phyloP scores from a whole-genome alignment of 1,140 invertebrate species.

The Ceratitis capitata region DNA sequence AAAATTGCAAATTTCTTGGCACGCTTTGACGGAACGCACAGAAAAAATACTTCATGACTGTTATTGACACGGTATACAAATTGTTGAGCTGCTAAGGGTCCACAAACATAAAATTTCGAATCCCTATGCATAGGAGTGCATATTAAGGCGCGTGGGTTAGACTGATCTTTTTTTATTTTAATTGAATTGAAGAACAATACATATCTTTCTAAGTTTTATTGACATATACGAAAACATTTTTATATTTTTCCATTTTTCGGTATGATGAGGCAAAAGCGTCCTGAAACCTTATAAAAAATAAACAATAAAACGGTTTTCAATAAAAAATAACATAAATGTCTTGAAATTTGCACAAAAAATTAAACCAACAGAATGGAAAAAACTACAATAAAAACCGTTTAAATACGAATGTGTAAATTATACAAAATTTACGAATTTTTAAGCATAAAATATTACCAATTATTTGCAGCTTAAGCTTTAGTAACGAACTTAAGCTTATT shows the following conservation, averaged over 20 bases:
- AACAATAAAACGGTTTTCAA: background rate
- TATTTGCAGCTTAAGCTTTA: background rate
- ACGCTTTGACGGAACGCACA: background rate
- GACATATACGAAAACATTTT: too few relatives aligned
- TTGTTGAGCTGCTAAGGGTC: background rate
- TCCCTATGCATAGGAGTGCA: background rate
- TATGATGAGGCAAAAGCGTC: background rate
- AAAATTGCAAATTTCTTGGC: background rate
- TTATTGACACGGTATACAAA: background rate
- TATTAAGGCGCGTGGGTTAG: background rate
- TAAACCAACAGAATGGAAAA: background rate
- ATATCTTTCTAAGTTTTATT: too few relatives aligned
- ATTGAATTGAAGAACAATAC: too few relatives aligned
- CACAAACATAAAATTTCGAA: background rate
- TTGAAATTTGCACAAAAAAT: too few relatives aligned
- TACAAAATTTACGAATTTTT: background rate
- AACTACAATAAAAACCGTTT: too few relatives aligned
- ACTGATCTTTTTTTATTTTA: too few relatives aligned
- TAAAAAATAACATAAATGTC: background rate
- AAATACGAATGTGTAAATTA: background rate
- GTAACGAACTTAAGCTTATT: background rate
- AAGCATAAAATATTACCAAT: background rate
- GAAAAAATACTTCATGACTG: background rate
- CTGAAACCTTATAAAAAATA: background rate
- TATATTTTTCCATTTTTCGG: background rate